Evolutionary conservation across 2,888 invertebrate genomes (phyloP), one percentile per base, ranked within the genome.

Genomic region (Chymomyza caudatula): DNA sequence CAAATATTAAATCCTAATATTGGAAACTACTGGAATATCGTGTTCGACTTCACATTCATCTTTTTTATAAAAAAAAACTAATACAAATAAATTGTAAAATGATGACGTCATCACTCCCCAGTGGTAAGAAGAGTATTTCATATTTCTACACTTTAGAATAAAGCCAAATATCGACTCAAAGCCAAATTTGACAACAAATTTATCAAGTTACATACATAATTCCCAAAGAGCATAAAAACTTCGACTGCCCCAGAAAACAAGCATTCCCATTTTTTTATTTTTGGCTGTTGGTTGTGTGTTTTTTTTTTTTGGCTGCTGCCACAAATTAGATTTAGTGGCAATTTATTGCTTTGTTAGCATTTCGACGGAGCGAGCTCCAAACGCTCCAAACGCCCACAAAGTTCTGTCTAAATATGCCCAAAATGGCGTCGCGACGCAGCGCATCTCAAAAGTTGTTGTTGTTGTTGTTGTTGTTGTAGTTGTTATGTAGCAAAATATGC

Each of bases 241-340:
- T 37, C 29, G 29, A 37, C 29, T 37, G 3, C 11, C 11, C 25
- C n/a, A n/a, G 29, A 37, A 37, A 37, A 37, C 11, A 47, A 15
- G 11, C 23, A 64, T 52, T 51, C 47, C 19, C 47, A 15, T 53
- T 56, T 61, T 53, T 20, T 44, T 53, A 15, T 49, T 43, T 8
- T 4, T 47, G 15, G n/a, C 19, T 47, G 15, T 19, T 47, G 15
- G n/a, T 47, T 47, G 11, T 43, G 3, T 49, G 25, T 53, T 13
- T 37, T 29, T 8, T 37, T 52, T 3, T 51, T 62, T 73, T 55
- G 47, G 69, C 17, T 1, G 47, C 66, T 73, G 71, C 76, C 76
- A 74, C 77, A 76, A 76, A 76, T 76, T 77, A 76, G 76, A 76
- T 76, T 77, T 76, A 74, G 77, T 77, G 77, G 77, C 77, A 76